Conservation (phyloP, 2,888 invertebrate species). For the Nesidiocoris tenuis region DNA sequence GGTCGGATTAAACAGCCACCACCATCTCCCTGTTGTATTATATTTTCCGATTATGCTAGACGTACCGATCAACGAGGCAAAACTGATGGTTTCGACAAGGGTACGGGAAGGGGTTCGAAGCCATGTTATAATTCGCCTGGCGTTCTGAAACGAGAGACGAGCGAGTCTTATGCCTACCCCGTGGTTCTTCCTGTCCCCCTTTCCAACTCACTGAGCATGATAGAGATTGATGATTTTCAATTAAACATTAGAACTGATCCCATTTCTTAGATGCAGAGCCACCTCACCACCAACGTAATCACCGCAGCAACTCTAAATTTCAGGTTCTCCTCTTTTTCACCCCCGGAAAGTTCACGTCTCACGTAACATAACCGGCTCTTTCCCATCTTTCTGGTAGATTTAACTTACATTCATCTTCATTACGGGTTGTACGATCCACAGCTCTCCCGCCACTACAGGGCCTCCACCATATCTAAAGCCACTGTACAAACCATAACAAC, state of each 20-base stretch:
- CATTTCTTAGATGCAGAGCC: constrained; percentile 17
- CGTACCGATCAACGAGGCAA: background rate
- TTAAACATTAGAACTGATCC: constrained; percentile 20
- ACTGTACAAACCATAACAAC: background rate
- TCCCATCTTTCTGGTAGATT: constrained; percentile 26
- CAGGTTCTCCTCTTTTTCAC: background rate
- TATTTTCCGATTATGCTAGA: constrained; percentile 19
- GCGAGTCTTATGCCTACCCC: background rate
- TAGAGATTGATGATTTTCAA: constrained; percentile 33
- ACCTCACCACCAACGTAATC: background rate
- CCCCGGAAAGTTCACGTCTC: background rate
- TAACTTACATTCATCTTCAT: constrained; percentile 29
- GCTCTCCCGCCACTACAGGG: background rate
- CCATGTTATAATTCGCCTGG: background rate
- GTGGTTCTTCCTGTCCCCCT: background rate
- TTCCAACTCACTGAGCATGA: constrained; percentile 16
- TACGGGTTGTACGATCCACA: background rate
- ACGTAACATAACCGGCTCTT: constrained; percentile 23
- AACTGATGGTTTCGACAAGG: background rate
- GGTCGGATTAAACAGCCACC: too few relatives aligned
- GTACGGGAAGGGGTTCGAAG: background rate
- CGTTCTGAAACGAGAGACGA: background rate
- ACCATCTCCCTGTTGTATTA: background rate
- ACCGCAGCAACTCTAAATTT: background rate
- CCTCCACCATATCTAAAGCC: background rate